phyloP scores from a whole-genome alignment of 2,888 invertebrate species.

The Carterocephalus palaemon region DNA sequence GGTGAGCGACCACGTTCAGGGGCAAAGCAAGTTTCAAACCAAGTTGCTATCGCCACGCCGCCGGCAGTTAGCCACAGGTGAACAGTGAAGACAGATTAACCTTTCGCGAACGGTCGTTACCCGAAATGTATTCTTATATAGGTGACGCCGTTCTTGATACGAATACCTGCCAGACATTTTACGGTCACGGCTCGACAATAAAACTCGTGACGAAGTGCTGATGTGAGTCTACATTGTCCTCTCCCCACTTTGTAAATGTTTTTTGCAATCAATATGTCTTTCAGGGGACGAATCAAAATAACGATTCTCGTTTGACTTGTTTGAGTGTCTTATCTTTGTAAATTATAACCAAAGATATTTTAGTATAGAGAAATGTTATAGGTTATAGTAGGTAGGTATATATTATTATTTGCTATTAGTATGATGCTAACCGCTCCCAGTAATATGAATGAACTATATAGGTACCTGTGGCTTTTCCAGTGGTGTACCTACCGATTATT shows the following conservation, averaged over 20 bases:
- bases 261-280: constrained; percentile 35
- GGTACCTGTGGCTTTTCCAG: no score
- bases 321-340: neutral
- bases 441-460: no score
- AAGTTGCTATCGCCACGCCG: constrained; percentile 45
- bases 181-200: constrained; percentile 52
- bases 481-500: no score
- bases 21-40: constrained; percentile 50
- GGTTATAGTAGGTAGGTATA: no score
- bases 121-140: constrained; percentile 51
- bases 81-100: constrained; percentile 69
- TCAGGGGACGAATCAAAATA: constrained; percentile 27
- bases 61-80: constrained; percentile 66
- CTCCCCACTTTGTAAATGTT: constrained; percentile 43
- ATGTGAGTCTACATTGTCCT: constrained; percentile 42
- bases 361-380: no score
- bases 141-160: constrained; percentile 53
- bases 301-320: constrained; percentile 12
- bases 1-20: constrained; percentile 73
- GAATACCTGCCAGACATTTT: constrained; percentile 56
- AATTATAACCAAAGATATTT: no score
- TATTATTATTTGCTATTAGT: no score
- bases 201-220: constrained; percentile 55
- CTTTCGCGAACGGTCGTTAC: constrained; percentile 62
- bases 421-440: no score